Evolutionary conservation across 1,140 invertebrate species (phyloP), one percentile per base, ranked within the genome.

Genomic region (Hesperophylax magnus): DNA sequence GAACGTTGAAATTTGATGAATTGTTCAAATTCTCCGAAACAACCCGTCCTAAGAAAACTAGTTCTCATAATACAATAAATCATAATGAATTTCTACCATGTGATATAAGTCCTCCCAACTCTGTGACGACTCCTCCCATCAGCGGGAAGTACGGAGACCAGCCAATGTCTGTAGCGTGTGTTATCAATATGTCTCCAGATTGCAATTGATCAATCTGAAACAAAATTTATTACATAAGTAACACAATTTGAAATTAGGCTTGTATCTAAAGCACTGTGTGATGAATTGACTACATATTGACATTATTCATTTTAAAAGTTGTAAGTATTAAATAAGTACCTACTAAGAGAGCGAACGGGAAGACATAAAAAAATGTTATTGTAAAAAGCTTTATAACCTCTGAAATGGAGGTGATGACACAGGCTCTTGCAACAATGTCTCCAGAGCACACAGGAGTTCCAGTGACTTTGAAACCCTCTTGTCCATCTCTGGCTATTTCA

Each of bases 71-170:
- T 27, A 56, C 3, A 72, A 27, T 15, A 20, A 74, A 77, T 74
- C 31, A 60, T 53, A 22, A 94, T 95, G 83, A 24, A 27, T 27
- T 85, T 86, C 84, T 86, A 94, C 94, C 96, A 85, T 97, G 96
- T 56, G 95, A 97, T 81, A 97, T 93, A 1, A 97, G 90, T 58
- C 96, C 96, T 20, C 96, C 96, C 7, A 97, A 88, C 88, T 97
- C 96, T 0, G 96, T 97, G 5, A 96, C 94, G 15, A 97, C 91
- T 18, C 96, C 96, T 2, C 91, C 88, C 6, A 97, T 86, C 8
- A 97, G 89, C 0, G 96, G 95, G 85, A 97, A 97, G 86, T 96
- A 97, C 1, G 96, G 96, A 18, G 94, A 94, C 96, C 96, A 97
- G 17, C 94, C 96, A 78, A 97, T 95, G 86, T 97, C 96, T 0